These are phyloP conservation scores for Mycteria americana DNA, from an alignment of 2,797 vertebrate species.

Conservation along the genomic window DNA sequence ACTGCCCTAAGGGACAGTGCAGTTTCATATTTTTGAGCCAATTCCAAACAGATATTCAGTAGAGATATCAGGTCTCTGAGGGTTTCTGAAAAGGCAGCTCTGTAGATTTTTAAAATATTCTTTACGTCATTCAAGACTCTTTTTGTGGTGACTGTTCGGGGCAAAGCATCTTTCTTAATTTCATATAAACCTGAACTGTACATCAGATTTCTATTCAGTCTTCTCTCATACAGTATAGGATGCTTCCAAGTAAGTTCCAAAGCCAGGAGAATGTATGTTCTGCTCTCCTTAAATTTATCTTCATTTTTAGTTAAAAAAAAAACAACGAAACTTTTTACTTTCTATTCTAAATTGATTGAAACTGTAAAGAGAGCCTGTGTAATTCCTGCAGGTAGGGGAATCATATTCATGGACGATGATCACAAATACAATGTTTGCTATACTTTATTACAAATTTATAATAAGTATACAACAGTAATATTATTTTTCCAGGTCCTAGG, in stretches of 20 bases:
- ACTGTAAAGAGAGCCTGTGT: neutral
- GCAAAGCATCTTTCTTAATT: neutral
- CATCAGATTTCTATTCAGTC: neutral
- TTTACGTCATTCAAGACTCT: neutral
- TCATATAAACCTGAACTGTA: neutral
- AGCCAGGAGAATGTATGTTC: neutral
- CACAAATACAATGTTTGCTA: neutral
- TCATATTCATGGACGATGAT: neutral
- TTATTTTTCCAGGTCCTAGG: neutral
- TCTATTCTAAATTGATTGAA: neutral
- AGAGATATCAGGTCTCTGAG: neutral
- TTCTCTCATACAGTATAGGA: neutral
- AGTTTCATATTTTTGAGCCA: neutral
- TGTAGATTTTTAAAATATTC: neutral
- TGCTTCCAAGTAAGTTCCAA: neutral
- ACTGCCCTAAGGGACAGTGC: neutral
- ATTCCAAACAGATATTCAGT: neutral
- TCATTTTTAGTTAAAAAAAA: neutral
- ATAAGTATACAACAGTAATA: neutral
- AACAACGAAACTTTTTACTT: neutral
- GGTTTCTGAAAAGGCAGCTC: neutral
- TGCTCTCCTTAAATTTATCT: neutral
- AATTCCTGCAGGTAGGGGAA: neutral
- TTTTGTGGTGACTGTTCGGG: rapidly evolving
- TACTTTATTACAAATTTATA: neutral